Evolutionary conservation across 1,140 invertebrate species (phyloP).

Genomic region (Drosophila sechellia): DNA sequence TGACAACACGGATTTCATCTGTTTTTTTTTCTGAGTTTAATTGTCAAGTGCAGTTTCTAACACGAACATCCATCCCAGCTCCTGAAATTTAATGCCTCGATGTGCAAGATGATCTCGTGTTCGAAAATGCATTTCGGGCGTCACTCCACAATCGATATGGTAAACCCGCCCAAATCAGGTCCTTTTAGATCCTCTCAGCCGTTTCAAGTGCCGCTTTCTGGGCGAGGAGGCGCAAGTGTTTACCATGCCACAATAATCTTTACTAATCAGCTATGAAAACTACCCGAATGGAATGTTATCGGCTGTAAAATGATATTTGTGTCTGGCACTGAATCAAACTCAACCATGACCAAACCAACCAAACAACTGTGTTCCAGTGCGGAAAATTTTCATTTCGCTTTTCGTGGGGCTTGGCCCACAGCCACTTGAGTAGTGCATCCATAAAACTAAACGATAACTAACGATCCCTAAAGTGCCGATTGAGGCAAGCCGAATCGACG

Average conservation of each 20-base stretch:
- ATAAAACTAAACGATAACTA: conserved; percentile 46
- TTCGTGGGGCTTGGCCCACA: conserved; percentile 8
- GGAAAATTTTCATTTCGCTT: conserved; percentile 19
- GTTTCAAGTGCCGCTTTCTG: conserved; percentile 59
- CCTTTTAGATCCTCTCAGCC: conserved; percentile 20
- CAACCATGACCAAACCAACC: conserved; percentile 45
- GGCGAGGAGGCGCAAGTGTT: conserved; percentile 56
- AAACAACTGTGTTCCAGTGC: conserved; percentile 35
- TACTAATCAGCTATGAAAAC: conserved; percentile 74
- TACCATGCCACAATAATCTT: conserved; percentile 71
- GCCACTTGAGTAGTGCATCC: conserved; percentile 15
- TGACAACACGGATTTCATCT: conserved; percentile 56
- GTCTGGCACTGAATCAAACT: conserved; percentile 28
- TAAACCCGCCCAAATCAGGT: conserved; percentile 24
- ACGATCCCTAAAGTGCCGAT: conserved; percentile 53
- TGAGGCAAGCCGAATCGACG: conserved; percentile 43
- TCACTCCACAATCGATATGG: conserved; percentile 33
- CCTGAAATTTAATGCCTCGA: conserved; percentile 54
- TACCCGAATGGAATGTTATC: conserved; percentile 27
- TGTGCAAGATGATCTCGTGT: conserved; percentile 53
- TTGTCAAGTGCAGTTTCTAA: conserved; percentile 70
- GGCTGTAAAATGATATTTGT: conserved; percentile 56
- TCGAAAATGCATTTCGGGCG: conserved; percentile 41
- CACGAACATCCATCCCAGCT: conserved; percentile 41
- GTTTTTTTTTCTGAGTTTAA: conserved; percentile 40